Percentiles rank a stretch among this genome's conserved stretches.
Conservation (phyloP, 2,797 vertebrate species). For the Geotrypetes seraphini region DNA sequence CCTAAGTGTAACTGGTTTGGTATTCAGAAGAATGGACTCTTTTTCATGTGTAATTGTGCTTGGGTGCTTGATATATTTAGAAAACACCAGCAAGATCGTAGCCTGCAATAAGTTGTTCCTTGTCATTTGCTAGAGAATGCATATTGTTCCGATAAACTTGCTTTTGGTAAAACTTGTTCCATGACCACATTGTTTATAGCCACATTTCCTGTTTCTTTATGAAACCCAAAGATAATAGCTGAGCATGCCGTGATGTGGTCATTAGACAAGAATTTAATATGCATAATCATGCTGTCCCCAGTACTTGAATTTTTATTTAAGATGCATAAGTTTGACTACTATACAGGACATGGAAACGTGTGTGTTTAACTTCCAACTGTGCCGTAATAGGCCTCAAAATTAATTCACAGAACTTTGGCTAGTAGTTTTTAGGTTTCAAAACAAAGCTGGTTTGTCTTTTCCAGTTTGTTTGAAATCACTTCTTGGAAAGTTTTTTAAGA, state of each 20-base stretch:
- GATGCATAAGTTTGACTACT: conserved; percentile 13
- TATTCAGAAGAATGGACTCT: too few relatives aligned
- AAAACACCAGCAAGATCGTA: conserved; percentile 16
- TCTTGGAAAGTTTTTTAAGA: too few relatives aligned
- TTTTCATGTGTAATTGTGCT: too few relatives aligned
- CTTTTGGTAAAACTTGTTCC: conserved; percentile 30
- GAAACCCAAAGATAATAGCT: conserved; percentile 32
- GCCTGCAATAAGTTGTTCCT: conserved; percentile 27
- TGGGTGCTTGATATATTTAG: too few relatives aligned
- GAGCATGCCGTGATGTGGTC: conserved; percentile 29
- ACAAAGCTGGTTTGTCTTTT: too few relatives aligned
- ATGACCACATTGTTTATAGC: conserved; percentile 39
- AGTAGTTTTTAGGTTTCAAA: too few relatives aligned
- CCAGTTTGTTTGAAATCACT: too few relatives aligned
- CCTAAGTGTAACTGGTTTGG: too few relatives aligned
- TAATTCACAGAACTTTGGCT: too few relatives aligned
- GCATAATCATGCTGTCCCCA: conserved; percentile 12
- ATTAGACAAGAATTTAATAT: conserved; percentile 36
- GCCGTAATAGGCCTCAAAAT: too few relatives aligned
- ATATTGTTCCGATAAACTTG: conserved; percentile 36
- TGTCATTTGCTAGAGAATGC: conserved; percentile 26
- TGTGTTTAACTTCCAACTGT: too few relatives aligned
- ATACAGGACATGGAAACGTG: neutral
- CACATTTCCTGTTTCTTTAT: conserved; percentile 42
- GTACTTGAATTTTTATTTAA: conserved; percentile 8